Evolutionary conservation across 2,113 vertebrate species (phyloP).

Genomic region (Amblyopsis rosae): DNA sequence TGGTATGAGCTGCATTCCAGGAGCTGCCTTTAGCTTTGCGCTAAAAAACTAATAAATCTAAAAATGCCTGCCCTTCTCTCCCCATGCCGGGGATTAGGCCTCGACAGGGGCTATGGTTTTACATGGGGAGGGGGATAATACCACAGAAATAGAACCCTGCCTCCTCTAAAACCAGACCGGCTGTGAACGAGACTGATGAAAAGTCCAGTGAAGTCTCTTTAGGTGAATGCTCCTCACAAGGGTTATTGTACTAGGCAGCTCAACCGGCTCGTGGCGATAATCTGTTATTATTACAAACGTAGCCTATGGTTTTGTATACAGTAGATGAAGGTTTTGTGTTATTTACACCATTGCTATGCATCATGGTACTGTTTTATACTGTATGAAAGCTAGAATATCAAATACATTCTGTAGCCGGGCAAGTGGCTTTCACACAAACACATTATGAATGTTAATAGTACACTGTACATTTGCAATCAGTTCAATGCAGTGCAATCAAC

Average conservation of each 20-base stretch:
- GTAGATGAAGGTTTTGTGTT: background rate
- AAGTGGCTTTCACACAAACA: background rate
- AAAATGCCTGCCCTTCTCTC: conserved; percentile 52
- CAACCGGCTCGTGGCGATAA: conserved; percentile 32
- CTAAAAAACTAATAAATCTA: conserved; percentile 60
- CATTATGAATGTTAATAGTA: background rate
- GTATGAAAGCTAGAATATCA: too few relatives aligned
- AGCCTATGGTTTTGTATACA: too few relatives aligned
- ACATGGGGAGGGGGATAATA: conserved; percentile 62
- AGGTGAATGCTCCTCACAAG: conserved; percentile 24
- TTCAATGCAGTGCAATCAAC: too few relatives aligned
- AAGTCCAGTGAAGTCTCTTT: conserved; percentile 48
- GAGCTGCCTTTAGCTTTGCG: conserved; percentile 60
- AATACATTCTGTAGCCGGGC: too few relatives aligned
- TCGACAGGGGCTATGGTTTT: conserved; percentile 57
- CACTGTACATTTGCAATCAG: conserved; percentile 20
- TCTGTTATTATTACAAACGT: conserved; percentile 2
- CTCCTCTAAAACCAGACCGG: conserved; percentile 40
- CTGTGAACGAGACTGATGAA: conserved; percentile 44
- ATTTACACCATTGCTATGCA: too few relatives aligned
- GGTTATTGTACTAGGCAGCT: conserved; percentile 1
- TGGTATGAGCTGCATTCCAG: conserved; percentile 63
- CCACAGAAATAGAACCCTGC: conserved; percentile 59
- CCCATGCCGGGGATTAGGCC: conserved; percentile 62
- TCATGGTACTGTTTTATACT: too few relatives aligned